Conservation (phyloP, 53 echinoderm and acorn worm species). For the Echinarachnius parma region DNA sequence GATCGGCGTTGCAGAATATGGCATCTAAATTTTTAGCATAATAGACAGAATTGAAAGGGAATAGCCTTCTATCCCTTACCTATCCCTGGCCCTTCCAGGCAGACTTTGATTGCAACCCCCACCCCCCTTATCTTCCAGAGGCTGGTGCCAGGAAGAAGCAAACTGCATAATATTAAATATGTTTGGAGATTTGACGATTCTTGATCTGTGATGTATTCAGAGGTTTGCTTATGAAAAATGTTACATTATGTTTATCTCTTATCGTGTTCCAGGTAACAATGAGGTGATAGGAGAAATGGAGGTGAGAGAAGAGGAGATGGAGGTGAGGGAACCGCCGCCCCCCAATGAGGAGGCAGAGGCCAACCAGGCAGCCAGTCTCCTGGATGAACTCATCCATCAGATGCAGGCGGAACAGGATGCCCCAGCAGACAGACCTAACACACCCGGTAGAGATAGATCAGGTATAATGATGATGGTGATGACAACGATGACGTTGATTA, state of each 20-base stretch:
- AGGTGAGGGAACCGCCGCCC: conserved; percentile 16
- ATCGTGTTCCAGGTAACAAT: conserved; percentile 35
- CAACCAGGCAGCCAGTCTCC: conserved; percentile 85
- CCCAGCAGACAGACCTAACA: conserved; percentile 49
- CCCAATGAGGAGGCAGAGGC: conserved; percentile 56
- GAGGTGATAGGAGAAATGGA: conserved; percentile 65
- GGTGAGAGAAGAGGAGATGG: conserved; percentile 19
- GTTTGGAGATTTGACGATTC: too few species aligned
- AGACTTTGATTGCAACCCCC: too few species aligned
- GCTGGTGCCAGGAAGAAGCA: too few species aligned
- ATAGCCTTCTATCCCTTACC: too few species aligned
- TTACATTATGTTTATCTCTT: too few species aligned
- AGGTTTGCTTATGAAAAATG: too few species aligned
- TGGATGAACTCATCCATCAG: conserved; percentile 87
- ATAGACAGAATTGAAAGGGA: too few species aligned
- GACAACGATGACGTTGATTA: neutral
- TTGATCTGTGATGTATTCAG: too few species aligned
- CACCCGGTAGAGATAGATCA: conserved; percentile 71
- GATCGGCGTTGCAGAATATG: conserved; percentile 88
- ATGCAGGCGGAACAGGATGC: conserved; percentile 91
- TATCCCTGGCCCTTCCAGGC: too few species aligned
- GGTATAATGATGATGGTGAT: conserved; percentile 4
- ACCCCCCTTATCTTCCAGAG: too few species aligned
- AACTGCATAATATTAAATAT: too few species aligned
- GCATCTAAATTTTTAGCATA: too few species aligned